Evolutionary conservation across 2,797 vertebrate species (phyloP), one percentile per base, ranked within the genome.

Genomic region (Dendrocincla fuliginosa): DNA sequence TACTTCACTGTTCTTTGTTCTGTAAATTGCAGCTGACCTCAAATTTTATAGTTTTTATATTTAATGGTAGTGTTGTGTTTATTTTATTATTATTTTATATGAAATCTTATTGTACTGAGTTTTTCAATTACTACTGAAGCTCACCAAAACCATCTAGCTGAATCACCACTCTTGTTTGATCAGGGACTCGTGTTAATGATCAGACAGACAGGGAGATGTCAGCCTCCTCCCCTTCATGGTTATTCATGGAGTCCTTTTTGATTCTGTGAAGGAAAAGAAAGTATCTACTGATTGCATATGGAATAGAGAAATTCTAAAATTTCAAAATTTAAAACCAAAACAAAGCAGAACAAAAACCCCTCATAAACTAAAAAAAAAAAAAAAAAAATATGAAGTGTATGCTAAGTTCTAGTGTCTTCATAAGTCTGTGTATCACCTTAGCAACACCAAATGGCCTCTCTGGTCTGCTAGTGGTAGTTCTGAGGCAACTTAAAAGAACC

Each of bases 31-130:
- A 92, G 35, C 39, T 46, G 88, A 63, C 3, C 7, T 85, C 68
- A 90, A 11, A 60, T 87, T 78, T 94, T 92, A 90, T 65, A 63
- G 16, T 39, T 91, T 84, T 91, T 89, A 44, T 87, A 57, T 84
- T 91, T 96, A 84, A 71, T 17, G 13, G 32, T 32, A 75, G 32
- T 74, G 18, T 77, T 77, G 14, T 78, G 76, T 80, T 95, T 93
- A 91, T 94, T 95, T 92, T 85, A 89, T 61, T 59, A 27, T 88
- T 84, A 61, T 12, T 74, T n/a, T 93, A 28, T 70, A 78, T 63
- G 92, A 87, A 89, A 90, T 86, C 30, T 59, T 56, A 52, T 15
- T 79, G 42, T 76, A 83, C 25, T 82, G 93, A 89, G 55, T 87
- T 61, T 96, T 49, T 59, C 35, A 87, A 83, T 76, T 68, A 69